Evolutionary conservation across 2,113 vertebrate species (phyloP).

Genomic region (Anoura caudifer): DNA sequence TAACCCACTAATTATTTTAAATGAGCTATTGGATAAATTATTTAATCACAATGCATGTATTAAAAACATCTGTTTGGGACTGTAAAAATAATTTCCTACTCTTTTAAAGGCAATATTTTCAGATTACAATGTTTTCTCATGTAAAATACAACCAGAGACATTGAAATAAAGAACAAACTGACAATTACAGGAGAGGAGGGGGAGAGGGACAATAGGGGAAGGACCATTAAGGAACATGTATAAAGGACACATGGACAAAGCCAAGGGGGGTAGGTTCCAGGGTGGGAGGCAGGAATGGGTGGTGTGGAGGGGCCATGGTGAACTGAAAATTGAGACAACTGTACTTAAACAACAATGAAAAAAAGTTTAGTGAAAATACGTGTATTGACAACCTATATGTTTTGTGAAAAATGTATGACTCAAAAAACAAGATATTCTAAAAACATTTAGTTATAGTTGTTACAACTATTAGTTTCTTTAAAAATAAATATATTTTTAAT

Average conservation of each 20-base stretch:
- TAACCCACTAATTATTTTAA: conserved; percentile 67
- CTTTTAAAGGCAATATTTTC: background rate
- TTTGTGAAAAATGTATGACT: background rate
- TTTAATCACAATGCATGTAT: conserved; percentile 32
- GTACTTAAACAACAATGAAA: no score
- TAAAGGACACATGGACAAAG: no score
- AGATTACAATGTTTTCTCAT: background rate
- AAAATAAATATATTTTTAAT: background rate
- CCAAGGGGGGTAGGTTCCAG: no score
- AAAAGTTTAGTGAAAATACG: background rate
- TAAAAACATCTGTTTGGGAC: background rate
- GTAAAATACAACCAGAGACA: no score
- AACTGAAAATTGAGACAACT: no score
- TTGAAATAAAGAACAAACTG: no score
- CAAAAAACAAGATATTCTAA: background rate
- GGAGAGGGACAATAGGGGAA: no score
- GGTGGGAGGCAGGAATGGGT: no score
- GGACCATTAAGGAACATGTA: no score
- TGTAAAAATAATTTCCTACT: background rate
- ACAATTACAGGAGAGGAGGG: no score
- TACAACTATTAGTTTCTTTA: background rate
- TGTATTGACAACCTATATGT: background rate
- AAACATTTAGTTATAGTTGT: background rate
- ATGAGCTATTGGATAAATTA: background rate
- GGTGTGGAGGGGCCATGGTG: no score